A percentile compares a stretch with the other conserved stretches of the same genome.
phyloP scores from a whole-genome alignment of 1,140 invertebrate species.

The Euwallacea fornicatus region DNA sequence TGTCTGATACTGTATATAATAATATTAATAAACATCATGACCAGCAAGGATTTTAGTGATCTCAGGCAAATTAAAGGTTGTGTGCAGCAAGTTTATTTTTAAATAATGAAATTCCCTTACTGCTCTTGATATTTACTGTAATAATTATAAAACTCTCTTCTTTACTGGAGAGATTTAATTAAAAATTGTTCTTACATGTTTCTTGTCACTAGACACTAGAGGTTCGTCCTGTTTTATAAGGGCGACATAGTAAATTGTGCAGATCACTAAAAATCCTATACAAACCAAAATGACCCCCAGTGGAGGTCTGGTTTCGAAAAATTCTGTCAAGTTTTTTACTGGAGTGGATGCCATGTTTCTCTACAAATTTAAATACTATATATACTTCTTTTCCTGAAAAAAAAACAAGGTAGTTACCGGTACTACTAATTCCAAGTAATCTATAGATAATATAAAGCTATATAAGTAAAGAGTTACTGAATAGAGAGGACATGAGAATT shows the following conservation, averaged over 20 bases:
- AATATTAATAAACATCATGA: too few species aligned
- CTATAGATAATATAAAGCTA: not conserved
- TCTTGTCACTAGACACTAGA: conserved; percentile 23
- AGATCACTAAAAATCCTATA: conserved; percentile 20
- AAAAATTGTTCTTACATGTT: conserved; percentile 13
- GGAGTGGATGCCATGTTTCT: conserved; percentile 23
- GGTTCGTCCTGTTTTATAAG: conserved; percentile 22
- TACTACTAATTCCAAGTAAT: not conserved
- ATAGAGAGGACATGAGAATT: not conserved
- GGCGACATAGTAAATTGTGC: conserved; percentile 30
- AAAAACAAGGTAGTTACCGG: not conserved
- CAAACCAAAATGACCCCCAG: conserved; percentile 26
- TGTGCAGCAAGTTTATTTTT: too few species aligned
- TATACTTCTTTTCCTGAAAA: too few species aligned
- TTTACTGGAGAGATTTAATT: not conserved
- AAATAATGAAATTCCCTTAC: too few species aligned
- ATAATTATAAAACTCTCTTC: not conserved
- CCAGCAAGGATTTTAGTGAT: too few species aligned
- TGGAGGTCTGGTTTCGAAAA: conserved; percentile 29
- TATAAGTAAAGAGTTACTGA: not conserved
- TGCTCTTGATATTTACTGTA: not conserved
- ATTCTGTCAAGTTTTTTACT: conserved; percentile 30
- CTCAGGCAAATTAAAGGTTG: too few species aligned
- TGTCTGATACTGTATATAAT: too few species aligned
- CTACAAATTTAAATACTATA: too few species aligned